A percentile compares a stretch with the other conserved stretches of the same genome.
These are phyloP conservation scores for Cotesia vestalis DNA, from an alignment of 1,140 invertebrate species.

Conservation along the genomic window DNA sequence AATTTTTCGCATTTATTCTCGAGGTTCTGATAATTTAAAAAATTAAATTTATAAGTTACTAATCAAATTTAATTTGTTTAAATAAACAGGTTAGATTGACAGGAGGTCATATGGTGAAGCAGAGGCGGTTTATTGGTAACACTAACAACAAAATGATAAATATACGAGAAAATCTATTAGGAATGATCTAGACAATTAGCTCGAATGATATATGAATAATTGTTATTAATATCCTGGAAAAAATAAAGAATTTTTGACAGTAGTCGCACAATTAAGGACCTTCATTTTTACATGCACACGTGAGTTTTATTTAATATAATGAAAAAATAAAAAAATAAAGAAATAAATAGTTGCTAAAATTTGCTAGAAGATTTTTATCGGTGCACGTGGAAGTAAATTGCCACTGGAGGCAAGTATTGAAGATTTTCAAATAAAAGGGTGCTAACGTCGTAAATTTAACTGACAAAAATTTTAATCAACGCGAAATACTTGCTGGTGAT, in stretches of 20 bases:
- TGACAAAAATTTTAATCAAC: no score
- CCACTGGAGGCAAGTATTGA: not conserved
- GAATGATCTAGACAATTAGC: slow-evolving; percentile 19
- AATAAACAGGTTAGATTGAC: slow-evolving; percentile 52
- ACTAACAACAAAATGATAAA: slow-evolving; percentile 62
- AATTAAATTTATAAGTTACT: slow-evolving; percentile 8
- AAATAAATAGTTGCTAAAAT: not conserved
- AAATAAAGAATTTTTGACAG: not conserved
- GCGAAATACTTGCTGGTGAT: no score
- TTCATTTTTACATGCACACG: not conserved
- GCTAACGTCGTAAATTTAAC: not conserved
- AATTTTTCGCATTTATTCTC: not conserved
- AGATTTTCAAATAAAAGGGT: no score
- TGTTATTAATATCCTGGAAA: no score
- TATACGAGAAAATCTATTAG: slow-evolving; percentile 55
- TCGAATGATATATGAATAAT: not conserved
- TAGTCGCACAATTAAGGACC: not conserved
- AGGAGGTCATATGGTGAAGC: slow-evolving; percentile 58
- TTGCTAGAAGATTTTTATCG: slow-evolving; percentile 1
- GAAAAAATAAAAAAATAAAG: not conserved
- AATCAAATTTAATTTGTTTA: slow-evolving; percentile 15
- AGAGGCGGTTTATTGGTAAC: slow-evolving; percentile 59
- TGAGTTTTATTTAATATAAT: not conserved
- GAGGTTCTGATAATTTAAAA: not conserved
- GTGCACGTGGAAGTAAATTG: not conserved